Base-by-base conservation (phyloP, 2,888 invertebrate species). In the Celastrina argiolus region DNA sequence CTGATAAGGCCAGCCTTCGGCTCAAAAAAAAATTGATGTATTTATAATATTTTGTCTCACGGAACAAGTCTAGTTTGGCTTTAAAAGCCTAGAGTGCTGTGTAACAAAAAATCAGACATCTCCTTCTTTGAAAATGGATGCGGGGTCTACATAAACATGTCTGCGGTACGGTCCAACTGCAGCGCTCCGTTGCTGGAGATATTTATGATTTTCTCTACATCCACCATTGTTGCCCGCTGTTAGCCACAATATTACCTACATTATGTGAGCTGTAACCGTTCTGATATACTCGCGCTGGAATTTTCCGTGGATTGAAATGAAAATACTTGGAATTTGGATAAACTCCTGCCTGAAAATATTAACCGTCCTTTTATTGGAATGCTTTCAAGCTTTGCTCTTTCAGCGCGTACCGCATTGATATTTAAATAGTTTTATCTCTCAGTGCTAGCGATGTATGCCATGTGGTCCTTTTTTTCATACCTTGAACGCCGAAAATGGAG, bases 161-260 rank as follows among this genome's bases (percentile, higher is more conserved):
- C 51, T 51, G 51, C 51, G 51, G 34, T 16, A 8, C 18, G 51
- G 8, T 22, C 34, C 8, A 34, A 22, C 61, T 61, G 61, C 61
- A 61, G 61, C 61, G 61, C 39, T 31, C 59, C 59, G 59, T 34
- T 59, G 22, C 59, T 34, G 16, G 36, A 26, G 61, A 61, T 61
- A 61, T 61, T 61, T 61, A 61, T 61, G 61, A 61, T 61, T 61
- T 61, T 61, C 61, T 61, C 61, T 61, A 61, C 36, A 36, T 34
- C 36, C 61, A 61, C 36, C 36, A 36, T 61, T 51, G 51, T 51
- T 51, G 51, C 12, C 12, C 51, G 51, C 51, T 51, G 51, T 51
- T 51, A 51, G 51, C 51, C 51, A 26, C 51, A 51, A 51, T 26
- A 51, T 51, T 26, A 51, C 51, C 51, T 51, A 22, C 22, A 51